Conservation (phyloP, 2,888 invertebrate genomes). For the Andrena minutula region DNA sequence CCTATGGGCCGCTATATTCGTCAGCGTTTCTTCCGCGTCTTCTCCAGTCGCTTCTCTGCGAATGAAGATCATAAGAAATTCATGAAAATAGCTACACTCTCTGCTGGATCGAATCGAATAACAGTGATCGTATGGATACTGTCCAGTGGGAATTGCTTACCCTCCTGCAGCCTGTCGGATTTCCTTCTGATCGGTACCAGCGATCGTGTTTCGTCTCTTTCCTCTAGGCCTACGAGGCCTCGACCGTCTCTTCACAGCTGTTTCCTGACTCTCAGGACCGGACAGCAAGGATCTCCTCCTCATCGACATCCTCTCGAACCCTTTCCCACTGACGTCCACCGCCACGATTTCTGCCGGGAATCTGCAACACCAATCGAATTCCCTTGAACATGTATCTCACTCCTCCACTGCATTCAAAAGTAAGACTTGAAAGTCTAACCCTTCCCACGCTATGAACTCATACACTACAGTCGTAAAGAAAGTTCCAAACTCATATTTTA, state of each 20-base stretch:
- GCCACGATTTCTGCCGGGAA: constrained; percentile 95
- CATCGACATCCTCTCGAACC: constrained; percentile 95
- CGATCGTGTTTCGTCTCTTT: constrained; percentile 95
- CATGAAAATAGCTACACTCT: neutral
- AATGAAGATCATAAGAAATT: neutral
- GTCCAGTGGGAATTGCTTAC: constrained; percentile 85
- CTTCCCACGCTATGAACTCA: too few relatives aligned
- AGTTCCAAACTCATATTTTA: too few relatives aligned
- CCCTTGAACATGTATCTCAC: neutral
- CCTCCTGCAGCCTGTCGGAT: constrained; percentile 94
- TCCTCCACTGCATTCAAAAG: neutral
- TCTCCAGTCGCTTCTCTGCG: constrained; percentile 78
- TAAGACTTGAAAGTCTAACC: neutral
- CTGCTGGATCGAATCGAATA: too few relatives aligned
- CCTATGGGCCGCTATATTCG: constrained; percentile 77
- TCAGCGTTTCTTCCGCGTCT: constrained; percentile 76
- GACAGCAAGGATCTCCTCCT: constrained; percentile 92
- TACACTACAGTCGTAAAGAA: too few relatives aligned
- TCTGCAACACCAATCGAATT: constrained; percentile 85
- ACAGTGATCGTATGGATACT: too few relatives aligned
- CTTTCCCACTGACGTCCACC: constrained; percentile 95
- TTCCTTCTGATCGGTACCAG: constrained; percentile 96
- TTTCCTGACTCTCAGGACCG: constrained; percentile 78
- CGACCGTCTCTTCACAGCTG: constrained; percentile 88
- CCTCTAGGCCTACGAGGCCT: constrained; percentile 91